These are phyloP conservation scores for Galeopterus variegatus DNA, from an alignment of 2,113 vertebrate genomes.

Conservation along the genomic window DNA sequence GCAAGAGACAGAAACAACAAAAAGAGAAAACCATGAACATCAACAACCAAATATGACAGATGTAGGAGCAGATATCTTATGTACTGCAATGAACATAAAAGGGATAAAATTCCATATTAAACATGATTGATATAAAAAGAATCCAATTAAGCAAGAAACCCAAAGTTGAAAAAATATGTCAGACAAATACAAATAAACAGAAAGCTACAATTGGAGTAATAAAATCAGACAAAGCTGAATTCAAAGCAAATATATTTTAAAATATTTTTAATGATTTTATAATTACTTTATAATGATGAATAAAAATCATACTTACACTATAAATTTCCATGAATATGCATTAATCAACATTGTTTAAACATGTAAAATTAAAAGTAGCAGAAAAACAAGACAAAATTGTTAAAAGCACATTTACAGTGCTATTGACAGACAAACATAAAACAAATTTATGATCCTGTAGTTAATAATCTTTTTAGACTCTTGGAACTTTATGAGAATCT, in stretches of 20 bases:
- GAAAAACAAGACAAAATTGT: slow-evolving; percentile 12
- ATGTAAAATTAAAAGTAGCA: slow-evolving; percentile 41
- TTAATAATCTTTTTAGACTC: not conserved
- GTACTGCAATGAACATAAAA: slow-evolving; percentile 65
- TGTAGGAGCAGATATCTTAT: slow-evolving; percentile 42
- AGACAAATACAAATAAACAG: slow-evolving; percentile 68
- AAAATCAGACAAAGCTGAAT: slow-evolving; percentile 70
- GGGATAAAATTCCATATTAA: slow-evolving; percentile 68
- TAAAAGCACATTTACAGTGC: not conserved
- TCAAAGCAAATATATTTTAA: slow-evolving; percentile 63
- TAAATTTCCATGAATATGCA: slow-evolving; percentile 45
- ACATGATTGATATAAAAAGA: slow-evolving; percentile 68
- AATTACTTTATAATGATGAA: slow-evolving; percentile 68
- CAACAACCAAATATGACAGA: slow-evolving; percentile 59
- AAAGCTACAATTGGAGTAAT: slow-evolving; percentile 41
- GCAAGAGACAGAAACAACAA: slow-evolving; percentile 39
- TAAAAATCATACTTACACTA: slow-evolving; percentile 31
- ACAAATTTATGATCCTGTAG: not conserved
- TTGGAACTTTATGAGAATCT: not conserved
- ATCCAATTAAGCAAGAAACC: slow-evolving; percentile 69
- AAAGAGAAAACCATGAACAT: slow-evolving; percentile 11
- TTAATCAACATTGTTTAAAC: slow-evolving; percentile 40
- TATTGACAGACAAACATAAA: not conserved
- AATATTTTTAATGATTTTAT: slow-evolving; percentile 57
- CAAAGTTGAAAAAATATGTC: slow-evolving; percentile 36